Conservation (phyloP, 2,797 vertebrate species). For the Pelodytes ibericus region DNA sequence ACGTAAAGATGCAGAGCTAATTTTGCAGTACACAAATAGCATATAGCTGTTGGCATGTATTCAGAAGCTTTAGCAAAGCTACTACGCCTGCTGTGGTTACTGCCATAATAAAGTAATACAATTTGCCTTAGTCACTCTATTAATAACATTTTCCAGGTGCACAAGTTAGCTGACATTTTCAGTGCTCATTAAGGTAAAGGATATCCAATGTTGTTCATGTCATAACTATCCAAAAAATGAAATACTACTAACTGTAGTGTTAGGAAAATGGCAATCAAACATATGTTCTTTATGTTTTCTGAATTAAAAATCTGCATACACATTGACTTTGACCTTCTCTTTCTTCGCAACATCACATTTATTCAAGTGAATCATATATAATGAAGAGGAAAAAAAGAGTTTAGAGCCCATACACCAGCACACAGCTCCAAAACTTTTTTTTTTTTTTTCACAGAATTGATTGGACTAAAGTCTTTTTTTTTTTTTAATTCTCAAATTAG, state of each 20-base stretch:
- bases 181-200: slow-evolving; percentile 44
- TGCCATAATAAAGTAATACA: slow-evolving; percentile 22
- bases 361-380: too few species aligned
- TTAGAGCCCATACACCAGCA: too few species aligned
- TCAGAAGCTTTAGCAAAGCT: slow-evolving; percentile 17
- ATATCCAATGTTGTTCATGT: slow-evolving; percentile 40
- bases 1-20: background rate
- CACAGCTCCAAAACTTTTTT: too few species aligned
- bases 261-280: slow-evolving; percentile 47
- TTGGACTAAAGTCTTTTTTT: too few species aligned
- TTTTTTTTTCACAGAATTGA: too few species aligned
- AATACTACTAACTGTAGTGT: slow-evolving; percentile 39
- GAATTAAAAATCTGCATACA: slow-evolving; percentile 33
- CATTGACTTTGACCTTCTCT: slow-evolving; percentile 38
- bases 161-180: slow-evolving; percentile 43
- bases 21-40: slow-evolving; percentile 23
- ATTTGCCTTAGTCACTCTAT: slow-evolving; percentile 39
- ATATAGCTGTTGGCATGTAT: slow-evolving; percentile 17
- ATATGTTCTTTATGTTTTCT: slow-evolving; percentile 48
- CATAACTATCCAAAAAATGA: slow-evolving; percentile 12
- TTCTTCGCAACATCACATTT: too few species aligned
- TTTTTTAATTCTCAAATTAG: too few species aligned
- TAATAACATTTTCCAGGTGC: slow-evolving; percentile 44
- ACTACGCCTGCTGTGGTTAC: slow-evolving; percentile 21
- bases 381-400: too few species aligned